Percentiles rank a stretch among this genome's conserved stretches.
These are phyloP conservation scores for Seriola dumerili DNA, from an alignment of 2,113 vertebrate genomes.

Conservation along the genomic window DNA sequence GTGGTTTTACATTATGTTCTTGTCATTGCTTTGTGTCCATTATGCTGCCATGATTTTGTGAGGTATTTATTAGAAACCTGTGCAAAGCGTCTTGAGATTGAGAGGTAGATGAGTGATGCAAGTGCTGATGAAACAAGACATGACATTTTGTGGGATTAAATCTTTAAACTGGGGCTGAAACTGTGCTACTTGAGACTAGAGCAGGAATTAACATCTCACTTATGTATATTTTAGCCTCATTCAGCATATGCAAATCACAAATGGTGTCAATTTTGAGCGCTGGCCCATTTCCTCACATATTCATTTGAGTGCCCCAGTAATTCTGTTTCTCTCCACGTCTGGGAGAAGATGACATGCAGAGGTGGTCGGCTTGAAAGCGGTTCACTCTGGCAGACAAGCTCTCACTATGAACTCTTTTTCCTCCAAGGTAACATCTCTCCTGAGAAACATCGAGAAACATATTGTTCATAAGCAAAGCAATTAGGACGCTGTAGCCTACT, in stretches of 20 bases:
- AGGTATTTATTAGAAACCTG: not conserved
- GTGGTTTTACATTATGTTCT: not conserved
- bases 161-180: constrained; percentile 28
- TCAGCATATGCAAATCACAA: constrained; percentile 63
- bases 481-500: constrained; percentile 42
- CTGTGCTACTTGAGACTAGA: constrained; percentile 18
- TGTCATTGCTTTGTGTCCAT: not conserved
- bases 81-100: not conserved
- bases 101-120: not conserved
- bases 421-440: constrained; percentile 36
- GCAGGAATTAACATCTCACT: constrained; percentile 39
- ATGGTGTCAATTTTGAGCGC: constrained; percentile 55
- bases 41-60: not conserved
- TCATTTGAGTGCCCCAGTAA: constrained; percentile 59
- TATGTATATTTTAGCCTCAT: constrained; percentile 52
- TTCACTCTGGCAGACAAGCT: constrained; percentile 57
- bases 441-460: constrained; percentile 45
- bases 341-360: constrained; percentile 61
- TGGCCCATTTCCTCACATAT: constrained; percentile 63
- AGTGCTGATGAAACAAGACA: not conserved
- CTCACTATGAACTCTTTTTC: constrained; percentile 38
- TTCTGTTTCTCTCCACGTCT: constrained; percentile 54
- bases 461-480: constrained; percentile 58
- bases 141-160: not conserved
- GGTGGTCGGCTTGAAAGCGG: constrained; percentile 55